Percentiles rank a stretch among this genome's conserved stretches.
phyloP scores from a whole-genome alignment of 2,113 vertebrate genomes.

The Tonatia bakeri region DNA sequence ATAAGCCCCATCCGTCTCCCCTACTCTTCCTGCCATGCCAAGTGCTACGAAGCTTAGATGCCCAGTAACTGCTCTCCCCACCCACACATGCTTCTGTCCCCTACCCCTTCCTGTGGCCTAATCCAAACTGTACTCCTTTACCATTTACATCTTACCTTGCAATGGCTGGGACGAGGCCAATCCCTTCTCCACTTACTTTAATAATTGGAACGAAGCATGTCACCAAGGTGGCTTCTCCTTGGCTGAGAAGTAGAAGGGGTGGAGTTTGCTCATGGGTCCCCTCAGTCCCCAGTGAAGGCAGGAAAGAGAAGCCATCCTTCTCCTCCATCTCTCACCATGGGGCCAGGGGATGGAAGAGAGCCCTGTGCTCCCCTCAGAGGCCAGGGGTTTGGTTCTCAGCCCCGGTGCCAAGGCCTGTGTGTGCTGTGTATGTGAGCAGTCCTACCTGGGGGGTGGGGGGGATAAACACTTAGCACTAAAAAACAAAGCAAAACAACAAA shows the following conservation, averaged over 20 bases:
- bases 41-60: constrained; percentile 21
- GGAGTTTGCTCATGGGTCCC: not conserved
- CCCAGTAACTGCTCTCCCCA: not conserved
- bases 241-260: not conserved
- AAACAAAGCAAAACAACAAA: too few relatives aligned
- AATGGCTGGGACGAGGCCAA: constrained; percentile 54
- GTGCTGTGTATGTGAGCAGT: not conserved
- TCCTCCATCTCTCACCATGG: not conserved
- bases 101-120: constrained; percentile 47
- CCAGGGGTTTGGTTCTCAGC: not conserved
- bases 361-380: not conserved
- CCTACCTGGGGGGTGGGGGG: not conserved
- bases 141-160: constrained; percentile 47
- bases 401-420: not conserved
- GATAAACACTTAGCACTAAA: constrained; percentile 61
- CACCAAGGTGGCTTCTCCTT: constrained; percentile 41
- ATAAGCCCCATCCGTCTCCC: constrained; percentile 69
- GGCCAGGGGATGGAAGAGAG: not conserved
- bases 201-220: constrained; percentile 62
- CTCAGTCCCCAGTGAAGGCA: not conserved
- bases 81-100: constrained; percentile 30
- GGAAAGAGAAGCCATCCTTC: not conserved
- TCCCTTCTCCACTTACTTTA: constrained; percentile 25
- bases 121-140: constrained; percentile 37
- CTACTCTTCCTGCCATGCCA: not conserved